Evolutionary conservation across 2,113 vertebrate species (phyloP).

Genomic region (Chloropsis hardwickii): DNA sequence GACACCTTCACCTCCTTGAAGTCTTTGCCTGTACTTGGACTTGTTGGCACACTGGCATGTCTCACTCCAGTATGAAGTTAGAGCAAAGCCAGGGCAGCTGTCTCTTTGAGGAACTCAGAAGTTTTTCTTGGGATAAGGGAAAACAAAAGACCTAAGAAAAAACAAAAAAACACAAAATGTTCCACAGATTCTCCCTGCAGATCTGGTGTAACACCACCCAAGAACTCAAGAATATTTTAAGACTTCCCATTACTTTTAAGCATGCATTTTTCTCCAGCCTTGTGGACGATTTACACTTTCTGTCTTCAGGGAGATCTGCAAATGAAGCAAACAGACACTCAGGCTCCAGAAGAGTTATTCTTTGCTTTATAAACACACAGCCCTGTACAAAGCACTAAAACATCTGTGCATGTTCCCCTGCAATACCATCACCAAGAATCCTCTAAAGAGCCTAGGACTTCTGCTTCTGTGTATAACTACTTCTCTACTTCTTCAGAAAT

Average conservation of each 20-base stretch:
- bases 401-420: not conserved
- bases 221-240: not conserved
- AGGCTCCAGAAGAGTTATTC: not conserved
- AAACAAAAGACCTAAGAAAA: not conserved
- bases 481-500: not conserved
- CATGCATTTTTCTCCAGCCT: not conserved
- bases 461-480: not conserved
- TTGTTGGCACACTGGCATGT: not conserved
- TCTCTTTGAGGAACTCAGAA: not conserved
- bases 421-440: not conserved
- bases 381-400: not conserved
- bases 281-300: not conserved
- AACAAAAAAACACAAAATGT: not conserved
- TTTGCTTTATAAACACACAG: slow-evolving; percentile 2
- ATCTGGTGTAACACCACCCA: not conserved
- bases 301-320: not conserved
- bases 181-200: not conserved
- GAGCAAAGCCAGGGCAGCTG: not conserved
- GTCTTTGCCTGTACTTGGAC: fast-evolving
- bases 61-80: not conserved
- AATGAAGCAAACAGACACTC: not conserved
- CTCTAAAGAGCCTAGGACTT: not conserved
- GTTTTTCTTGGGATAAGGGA: not conserved
- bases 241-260: not conserved
- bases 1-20: not conserved